Evolutionary conservation across 2,113 vertebrate genomes (phyloP).

Genomic region (Hippocampus comes): DNA sequence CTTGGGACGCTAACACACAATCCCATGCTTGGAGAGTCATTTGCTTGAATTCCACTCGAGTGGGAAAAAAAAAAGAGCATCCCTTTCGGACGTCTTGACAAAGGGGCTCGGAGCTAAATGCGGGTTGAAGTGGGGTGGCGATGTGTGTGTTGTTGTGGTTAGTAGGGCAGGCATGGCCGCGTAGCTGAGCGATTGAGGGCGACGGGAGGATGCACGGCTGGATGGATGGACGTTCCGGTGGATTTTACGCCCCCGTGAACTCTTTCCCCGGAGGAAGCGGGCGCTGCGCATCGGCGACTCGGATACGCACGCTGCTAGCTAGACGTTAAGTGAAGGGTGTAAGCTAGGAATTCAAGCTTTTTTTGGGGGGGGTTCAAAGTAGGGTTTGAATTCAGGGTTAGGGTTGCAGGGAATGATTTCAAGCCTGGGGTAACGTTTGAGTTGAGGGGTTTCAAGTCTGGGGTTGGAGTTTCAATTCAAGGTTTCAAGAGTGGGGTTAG

Average conservation of each 20-base stretch:
- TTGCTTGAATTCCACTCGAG: slow-evolving; percentile 27
- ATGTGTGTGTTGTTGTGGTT: slow-evolving; percentile 21
- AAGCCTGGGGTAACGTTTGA: too few relatives aligned
- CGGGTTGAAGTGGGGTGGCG: slow-evolving; percentile 1
- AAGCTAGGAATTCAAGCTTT: background rate
- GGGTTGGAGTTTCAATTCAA: too few relatives aligned
- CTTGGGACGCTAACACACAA: slow-evolving; percentile 16
- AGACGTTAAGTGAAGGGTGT: background rate
- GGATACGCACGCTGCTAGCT: background rate
- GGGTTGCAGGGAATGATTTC: too few relatives aligned
- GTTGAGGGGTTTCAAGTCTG: too few relatives aligned
- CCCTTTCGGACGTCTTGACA: slow-evolving; percentile 34
- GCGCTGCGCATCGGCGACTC: background rate
- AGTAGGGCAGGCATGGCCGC: slow-evolving; percentile 21
- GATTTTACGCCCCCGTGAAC: slow-evolving; percentile 37
- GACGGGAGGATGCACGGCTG: slow-evolving; percentile 30
- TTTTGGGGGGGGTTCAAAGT: too few relatives aligned
- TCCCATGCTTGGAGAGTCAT: slow-evolving; percentile 23
- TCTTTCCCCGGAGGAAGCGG: slow-evolving; percentile 1
- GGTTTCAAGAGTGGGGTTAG: too few relatives aligned
- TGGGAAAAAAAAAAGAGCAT: slow-evolving; percentile 29
- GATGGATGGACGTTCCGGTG: slow-evolving; percentile 29
- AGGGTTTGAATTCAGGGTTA: too few relatives aligned
- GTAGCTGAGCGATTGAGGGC: slow-evolving; percentile 35
- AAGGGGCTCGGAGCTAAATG: slow-evolving; percentile 1